Evolutionary conservation across 2,888 invertebrate species (phyloP), one percentile per base, ranked within the genome.

Genomic region (Thera obeliscata): DNA sequence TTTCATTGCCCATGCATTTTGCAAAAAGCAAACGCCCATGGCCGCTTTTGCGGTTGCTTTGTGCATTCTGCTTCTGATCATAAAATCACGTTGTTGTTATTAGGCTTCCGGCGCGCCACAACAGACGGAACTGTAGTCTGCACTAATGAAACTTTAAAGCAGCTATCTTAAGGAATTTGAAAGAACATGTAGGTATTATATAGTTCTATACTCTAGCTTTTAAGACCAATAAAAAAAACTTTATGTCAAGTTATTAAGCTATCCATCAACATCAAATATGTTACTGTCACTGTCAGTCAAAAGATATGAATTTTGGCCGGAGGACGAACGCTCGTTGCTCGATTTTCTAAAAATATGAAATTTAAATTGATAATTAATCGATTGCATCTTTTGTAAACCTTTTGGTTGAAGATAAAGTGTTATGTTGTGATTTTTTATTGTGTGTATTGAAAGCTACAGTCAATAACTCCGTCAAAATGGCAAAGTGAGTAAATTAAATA

Each of bases 401-500:
- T n/a, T 52, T 33, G 12, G 9, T 57, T 49, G 50, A 61, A 43
- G 54, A 56, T 49, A 43, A 64, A 67, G 56, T 76, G 77, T 74
- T 71, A 88, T 88, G 88, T 74, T 81, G 67, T 83, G 73, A 84
- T 76, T 66, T 66, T 66, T 62, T 64, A 8, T 49, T 58, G 59
- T 65, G 54, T 77, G 69, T 74, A 8, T 68, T 57, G 67, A 58
- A 69, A 61, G 76, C 72, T 73, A 71, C 50, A 61, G 46, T 66
- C 74, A 64, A 69, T 70, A 75, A 76, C 52, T 69, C 70, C 36
- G 60, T 36, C 75, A 90, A 87, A 81, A 92, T 92, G 92, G 90
- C 92, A 78, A 92, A 92, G 92, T 92, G 78, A 89, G 91, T 89
- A 56, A 71, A 76, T 77, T 54, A 41, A 38, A 33, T 54, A 55